phyloP scores from a whole-genome alignment of 2,113 vertebrate species.

The Brienomyrus brachyistius region DNA sequence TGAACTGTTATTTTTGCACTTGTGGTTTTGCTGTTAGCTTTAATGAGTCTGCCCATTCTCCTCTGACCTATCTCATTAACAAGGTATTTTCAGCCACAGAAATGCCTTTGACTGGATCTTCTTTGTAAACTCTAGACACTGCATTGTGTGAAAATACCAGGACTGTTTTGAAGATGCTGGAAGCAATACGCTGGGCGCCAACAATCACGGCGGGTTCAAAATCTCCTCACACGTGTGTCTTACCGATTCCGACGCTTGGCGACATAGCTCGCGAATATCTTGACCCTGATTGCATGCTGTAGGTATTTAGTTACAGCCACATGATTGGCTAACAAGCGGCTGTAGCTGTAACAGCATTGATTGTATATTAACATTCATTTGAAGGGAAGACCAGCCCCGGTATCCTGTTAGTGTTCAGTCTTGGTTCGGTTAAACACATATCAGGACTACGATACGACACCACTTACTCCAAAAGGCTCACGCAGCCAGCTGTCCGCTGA shows the following conservation, averaged over 20 bases:
- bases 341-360: too few species aligned
- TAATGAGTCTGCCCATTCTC: not conserved
- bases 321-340: not conserved
- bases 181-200: not conserved
- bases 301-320: not conserved
- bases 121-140: not conserved
- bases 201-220: not conserved
- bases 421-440: not conserved
- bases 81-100: not conserved
- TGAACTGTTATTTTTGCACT: not conserved
- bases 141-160: not conserved
- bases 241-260: not conserved
- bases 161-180: not conserved
- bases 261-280: not conserved
- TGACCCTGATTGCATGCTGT: not conserved
- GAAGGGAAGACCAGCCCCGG: not conserved
- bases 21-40: not conserved
- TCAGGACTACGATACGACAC: not conserved
- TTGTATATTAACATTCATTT: too few species aligned
- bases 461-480: not conserved
- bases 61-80: not conserved
- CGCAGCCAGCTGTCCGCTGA: not conserved
- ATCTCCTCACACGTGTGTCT: not conserved
- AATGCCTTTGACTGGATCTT: not conserved
- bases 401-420: not conserved